Percentiles rank a stretch among this genome's conserved stretches.
These are phyloP conservation scores for Drosophila seclusa DNA, from an alignment of 2,888 invertebrate species.

Conservation along the genomic window DNA sequence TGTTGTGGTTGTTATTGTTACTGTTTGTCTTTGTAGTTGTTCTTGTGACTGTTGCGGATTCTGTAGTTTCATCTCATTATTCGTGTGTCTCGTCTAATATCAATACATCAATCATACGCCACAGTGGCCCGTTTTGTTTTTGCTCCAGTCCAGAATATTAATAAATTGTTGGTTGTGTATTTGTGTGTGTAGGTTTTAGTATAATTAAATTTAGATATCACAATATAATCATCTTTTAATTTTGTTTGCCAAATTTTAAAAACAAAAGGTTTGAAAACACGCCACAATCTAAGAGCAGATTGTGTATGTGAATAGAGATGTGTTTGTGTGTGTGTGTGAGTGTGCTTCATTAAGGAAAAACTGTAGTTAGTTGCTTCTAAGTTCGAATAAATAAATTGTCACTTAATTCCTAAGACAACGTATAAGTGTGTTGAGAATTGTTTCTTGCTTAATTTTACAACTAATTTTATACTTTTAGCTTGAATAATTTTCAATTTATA, in stretches of 20 bases:
- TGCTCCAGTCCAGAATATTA: slow-evolving; percentile 30
- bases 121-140: slow-evolving; percentile 25
- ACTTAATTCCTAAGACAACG: slow-evolving; percentile 33
- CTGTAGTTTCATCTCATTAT: slow-evolving; percentile 2
- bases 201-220: slow-evolving; percentile 72
- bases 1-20: slow-evolving; percentile 2
- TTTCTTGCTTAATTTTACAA: slow-evolving; percentile 43
- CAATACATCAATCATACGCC: slow-evolving; percentile 57
- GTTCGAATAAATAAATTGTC: slow-evolving; percentile 42
- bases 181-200: slow-evolving; percentile 37
- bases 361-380: slow-evolving; percentile 34
- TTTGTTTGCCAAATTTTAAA: slow-evolving; percentile 51
- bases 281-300: slow-evolving; percentile 1
- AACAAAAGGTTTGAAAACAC: slow-evolving; percentile 27
- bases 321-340: slow-evolving; percentile 17
- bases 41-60: background rate
- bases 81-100: slow-evolving; percentile 46
- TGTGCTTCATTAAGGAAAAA: slow-evolving; percentile 12
- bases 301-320: slow-evolving; percentile 9
- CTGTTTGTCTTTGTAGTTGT: background rate
- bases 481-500: slow-evolving; percentile 19
- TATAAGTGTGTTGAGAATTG: slow-evolving; percentile 26
- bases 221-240: slow-evolving; percentile 71
- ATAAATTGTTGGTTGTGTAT: slow-evolving; percentile 8
- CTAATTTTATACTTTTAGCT: slow-evolving; percentile 9